A percentile compares a stretch with the other conserved stretches of the same genome.
Evolutionary conservation across 2,888 invertebrate genomes (phyloP).

Genomic region (Anticlea derivata): DNA sequence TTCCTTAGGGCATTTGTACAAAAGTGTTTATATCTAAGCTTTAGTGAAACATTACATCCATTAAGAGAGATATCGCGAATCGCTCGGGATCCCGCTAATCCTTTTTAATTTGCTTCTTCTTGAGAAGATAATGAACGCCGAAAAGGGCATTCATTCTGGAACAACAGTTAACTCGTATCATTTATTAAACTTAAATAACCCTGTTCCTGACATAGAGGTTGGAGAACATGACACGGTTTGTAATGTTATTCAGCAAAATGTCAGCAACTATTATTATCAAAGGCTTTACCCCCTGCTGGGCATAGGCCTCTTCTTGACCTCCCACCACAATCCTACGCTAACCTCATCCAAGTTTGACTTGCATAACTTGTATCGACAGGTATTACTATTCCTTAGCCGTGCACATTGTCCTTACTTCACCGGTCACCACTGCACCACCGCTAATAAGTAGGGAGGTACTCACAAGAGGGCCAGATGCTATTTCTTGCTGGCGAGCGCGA

Average conservation of each 20-base stretch:
- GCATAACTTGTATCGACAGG: too few species aligned
- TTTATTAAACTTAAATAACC: conserved; percentile 12
- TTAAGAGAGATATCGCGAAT: conserved; percentile 29
- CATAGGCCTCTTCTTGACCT: too few species aligned
- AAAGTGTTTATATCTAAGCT: conserved; percentile 42
- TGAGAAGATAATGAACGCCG: conserved; percentile 71
- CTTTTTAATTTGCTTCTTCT: conserved; percentile 57
- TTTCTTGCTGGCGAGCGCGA: conserved; percentile 88
- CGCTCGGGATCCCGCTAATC: conserved; percentile 45
- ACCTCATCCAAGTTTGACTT: too few species aligned
- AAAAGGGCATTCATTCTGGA: conserved; percentile 72
- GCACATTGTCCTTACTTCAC: too few species aligned
- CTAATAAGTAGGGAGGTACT: conserved; percentile 49
- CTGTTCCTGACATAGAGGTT: not conserved
- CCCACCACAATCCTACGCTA: too few species aligned
- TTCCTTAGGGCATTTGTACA: conserved; percentile 43
- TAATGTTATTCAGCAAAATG: too few species aligned
- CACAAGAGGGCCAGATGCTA: conserved; percentile 70
- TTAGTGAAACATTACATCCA: conserved; percentile 38
- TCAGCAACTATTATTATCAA: too few species aligned
- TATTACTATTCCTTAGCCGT: too few species aligned
- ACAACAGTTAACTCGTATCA: conserved; percentile 42
- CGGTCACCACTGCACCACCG: too few species aligned
- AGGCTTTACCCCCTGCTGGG: too few species aligned
- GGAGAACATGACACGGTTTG: too few species aligned